phyloP scores from a whole-genome alignment of 1,140 invertebrate species.

The Drosophila sp. region DNA sequence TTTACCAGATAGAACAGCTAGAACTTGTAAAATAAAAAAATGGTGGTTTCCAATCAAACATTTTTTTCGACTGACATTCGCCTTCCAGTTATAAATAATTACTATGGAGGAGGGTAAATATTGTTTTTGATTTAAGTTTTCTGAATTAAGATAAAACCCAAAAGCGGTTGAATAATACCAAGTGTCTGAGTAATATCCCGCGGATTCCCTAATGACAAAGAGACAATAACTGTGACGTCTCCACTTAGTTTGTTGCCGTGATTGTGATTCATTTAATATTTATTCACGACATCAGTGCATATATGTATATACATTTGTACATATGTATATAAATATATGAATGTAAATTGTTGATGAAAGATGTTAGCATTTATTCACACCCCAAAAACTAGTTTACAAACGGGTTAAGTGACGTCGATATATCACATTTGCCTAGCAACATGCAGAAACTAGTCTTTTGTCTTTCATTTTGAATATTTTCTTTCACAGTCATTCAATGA shows the following conservation, averaged over 20 bases:
- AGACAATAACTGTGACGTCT: slow-evolving; percentile 42
- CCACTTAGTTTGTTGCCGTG: not conserved
- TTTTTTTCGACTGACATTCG: too few relatives aligned
- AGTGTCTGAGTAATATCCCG: slow-evolving; percentile 51
- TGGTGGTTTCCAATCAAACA: too few relatives aligned
- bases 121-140: not conserved
- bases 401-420: slow-evolving; percentile 44
- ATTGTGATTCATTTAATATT: slow-evolving; percentile 8
- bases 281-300: slow-evolving; percentile 8
- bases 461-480: slow-evolving; percentile 9
- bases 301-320: slow-evolving; percentile 9
- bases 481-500: not conserved
- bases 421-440: slow-evolving; percentile 17
- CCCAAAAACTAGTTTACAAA: slow-evolving; percentile 23
- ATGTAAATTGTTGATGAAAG: slow-evolving; percentile 19
- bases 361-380: slow-evolving; percentile 43
- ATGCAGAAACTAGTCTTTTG: slow-evolving; percentile 16
- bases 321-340: not conserved
- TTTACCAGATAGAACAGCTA: too few relatives aligned
- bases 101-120: too few relatives aligned
- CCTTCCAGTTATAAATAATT: too few relatives aligned
- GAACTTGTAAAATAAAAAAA: too few relatives aligned
- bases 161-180: slow-evolving; percentile 17
- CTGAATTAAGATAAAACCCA: not conserved
- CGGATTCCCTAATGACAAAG: slow-evolving; percentile 51